Evolutionary conservation across 2,888 invertebrate genomes (phyloP), one percentile per base, ranked within the genome.

Genomic region (Napeogenes inachia): DNA sequence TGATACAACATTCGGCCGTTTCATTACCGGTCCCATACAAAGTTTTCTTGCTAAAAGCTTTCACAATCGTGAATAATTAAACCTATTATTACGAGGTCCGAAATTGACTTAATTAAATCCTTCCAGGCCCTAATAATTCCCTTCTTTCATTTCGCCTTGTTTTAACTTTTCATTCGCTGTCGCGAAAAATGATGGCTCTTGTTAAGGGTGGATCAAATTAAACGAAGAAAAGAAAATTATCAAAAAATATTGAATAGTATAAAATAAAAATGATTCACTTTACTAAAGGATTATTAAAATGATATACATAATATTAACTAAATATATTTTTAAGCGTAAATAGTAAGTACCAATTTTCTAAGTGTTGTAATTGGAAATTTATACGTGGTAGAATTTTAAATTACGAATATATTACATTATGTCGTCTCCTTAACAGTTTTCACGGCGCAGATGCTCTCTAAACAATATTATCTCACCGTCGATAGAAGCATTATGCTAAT

Each of bases 41-140:
- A 82, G 78, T 84, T 83, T 78, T 73, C 78, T 68, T 70, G 67
- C 77, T 79, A 76, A 84, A 84, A 83, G 82, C 83, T 81, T 82
- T 81, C 80, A 80, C 79, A 76, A 81, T 82, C 77, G 79, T 85
- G 84, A 85, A 85, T 84, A 83, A 86, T 87, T 85, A 81, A 86
- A 81, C 73, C 78, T 82, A 82, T 83, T 84, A 85, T 82, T 78
- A 75, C 75, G 68, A 78, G 82, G 76, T 81, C 78, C 72, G 63
- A 82, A 82, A 81, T 84, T 82, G 77, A 76, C 80, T 83, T 80
- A 82, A 79, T 83, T 78, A 81, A 82, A 83, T 79, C 74, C 76
- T 75, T 73, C 71, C 73, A 71, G 66, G 69, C 71, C 74, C 57
- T 56, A 62, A 60, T 65, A 66, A 64, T 68, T 66, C 54, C 55